Conservation (phyloP, 2,797 vertebrate species). For the Protosalanx chinensis region DNA sequence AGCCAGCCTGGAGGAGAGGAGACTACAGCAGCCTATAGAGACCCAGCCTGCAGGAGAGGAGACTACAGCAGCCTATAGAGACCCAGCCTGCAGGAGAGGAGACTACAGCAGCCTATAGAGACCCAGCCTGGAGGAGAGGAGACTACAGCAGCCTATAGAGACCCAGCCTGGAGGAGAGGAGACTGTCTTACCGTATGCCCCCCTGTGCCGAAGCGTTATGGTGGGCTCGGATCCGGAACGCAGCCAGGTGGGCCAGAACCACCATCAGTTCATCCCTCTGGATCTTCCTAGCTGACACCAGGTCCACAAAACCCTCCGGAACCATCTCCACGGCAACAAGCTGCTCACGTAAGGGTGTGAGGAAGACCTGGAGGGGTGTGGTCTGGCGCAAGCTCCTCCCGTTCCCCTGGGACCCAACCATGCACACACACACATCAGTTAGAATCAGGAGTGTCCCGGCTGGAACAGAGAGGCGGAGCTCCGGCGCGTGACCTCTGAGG, state of each 20-base stretch:
- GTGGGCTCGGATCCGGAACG: slow-evolving; percentile 77
- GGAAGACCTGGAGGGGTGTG: slow-evolving; percentile 57
- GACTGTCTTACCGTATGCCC: slow-evolving; percentile 72
- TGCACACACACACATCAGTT: not conserved
- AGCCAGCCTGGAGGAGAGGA: not conserved
- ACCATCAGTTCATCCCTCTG: slow-evolving; percentile 84
- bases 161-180: not conserved
- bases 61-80: not conserved
- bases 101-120: not conserved
- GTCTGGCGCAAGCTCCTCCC: slow-evolving; percentile 69
- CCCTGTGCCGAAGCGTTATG: slow-evolving; percentile 75
- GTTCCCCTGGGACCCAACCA: slow-evolving; percentile 74
- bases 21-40: not conserved
- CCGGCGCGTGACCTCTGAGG: not conserved
- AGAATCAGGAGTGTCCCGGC: not conserved
- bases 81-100: not conserved
- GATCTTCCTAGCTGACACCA: slow-evolving; percentile 62
- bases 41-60: not conserved
- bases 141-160: not conserved
- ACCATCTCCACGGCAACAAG: slow-evolving; percentile 69
- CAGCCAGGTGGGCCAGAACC: slow-evolving; percentile 77
- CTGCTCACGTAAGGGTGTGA: slow-evolving; percentile 73
- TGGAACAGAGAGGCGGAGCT: not conserved
- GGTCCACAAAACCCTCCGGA: slow-evolving; percentile 73
- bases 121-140: not conserved